A percentile compares a stretch with the other conserved stretches of the same genome.
These are phyloP conservation scores for Chanos chanos DNA, from an alignment of 2,797 vertebrate species.

Conservation along the genomic window DNA sequence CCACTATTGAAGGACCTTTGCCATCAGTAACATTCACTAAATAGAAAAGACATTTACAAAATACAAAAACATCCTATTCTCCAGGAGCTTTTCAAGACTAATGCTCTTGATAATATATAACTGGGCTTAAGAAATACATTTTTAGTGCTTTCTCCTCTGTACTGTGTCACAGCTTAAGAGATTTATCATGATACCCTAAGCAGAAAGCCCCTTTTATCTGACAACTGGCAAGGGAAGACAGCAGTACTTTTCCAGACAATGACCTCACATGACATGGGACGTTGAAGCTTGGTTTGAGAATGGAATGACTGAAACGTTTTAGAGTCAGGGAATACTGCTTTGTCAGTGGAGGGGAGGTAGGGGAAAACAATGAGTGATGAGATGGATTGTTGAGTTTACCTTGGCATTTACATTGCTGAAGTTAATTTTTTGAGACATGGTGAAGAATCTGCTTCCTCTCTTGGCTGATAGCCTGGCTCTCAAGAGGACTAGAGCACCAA, in stretches of 20 bases:
- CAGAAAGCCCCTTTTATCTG: constrained; percentile 30
- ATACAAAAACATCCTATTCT: constrained; percentile 25
- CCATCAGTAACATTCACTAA: constrained; percentile 22
- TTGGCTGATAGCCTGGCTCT: constrained; percentile 31
- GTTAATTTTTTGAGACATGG: constrained; percentile 34
- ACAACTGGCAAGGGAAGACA: constrained; percentile 25
- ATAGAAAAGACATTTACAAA: constrained; percentile 29
- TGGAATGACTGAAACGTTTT: constrained; percentile 22
- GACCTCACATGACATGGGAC: constrained; percentile 37
- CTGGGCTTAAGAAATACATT: constrained; percentile 13
- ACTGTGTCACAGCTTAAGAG: constrained; percentile 17
- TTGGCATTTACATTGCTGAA: constrained; percentile 28
- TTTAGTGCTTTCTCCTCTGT: constrained; percentile 17
- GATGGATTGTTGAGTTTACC: background rate
- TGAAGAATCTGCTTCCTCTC: constrained; percentile 26
- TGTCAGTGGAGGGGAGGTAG: constrained; percentile 14
- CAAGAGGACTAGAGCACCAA: constrained; percentile 36
- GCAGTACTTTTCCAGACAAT: constrained; percentile 35
- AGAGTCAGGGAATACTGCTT: constrained; percentile 7
- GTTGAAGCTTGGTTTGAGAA: constrained; percentile 23
- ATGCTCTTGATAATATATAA: constrained; percentile 8
- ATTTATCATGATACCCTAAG: constrained; percentile 11
- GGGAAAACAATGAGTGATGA: too few relatives aligned
- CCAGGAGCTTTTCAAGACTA: constrained; percentile 19
- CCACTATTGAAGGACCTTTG: constrained; percentile 2